These are phyloP conservation scores for Homalodisca vitripennis DNA, from an alignment of 1,140 invertebrate genomes.

Conservation along the genomic window DNA sequence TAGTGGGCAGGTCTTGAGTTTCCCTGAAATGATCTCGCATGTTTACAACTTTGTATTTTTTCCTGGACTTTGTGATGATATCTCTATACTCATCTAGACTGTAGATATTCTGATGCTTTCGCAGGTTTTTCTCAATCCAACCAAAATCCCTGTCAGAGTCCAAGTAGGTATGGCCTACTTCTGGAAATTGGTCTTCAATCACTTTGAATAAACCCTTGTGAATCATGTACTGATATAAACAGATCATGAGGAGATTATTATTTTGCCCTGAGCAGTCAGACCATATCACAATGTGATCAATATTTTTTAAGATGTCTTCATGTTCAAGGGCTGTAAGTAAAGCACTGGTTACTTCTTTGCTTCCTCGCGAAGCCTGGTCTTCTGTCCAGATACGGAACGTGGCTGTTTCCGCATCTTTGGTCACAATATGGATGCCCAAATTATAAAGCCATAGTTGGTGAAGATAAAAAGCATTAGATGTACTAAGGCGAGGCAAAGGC, in stretches of 20 bases:
- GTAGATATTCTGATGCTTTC: too few species aligned
- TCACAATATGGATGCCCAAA: conserved; percentile 15
- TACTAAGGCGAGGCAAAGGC: conserved; percentile 18
- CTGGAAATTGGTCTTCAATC: conserved; percentile 23
- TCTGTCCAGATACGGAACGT: too few species aligned
- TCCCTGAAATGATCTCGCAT: too few species aligned
- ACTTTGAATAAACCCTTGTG: conserved; percentile 24
- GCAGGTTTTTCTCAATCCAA: conserved; percentile 25
- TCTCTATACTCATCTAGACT: too few species aligned
- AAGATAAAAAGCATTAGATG: conserved; percentile 17
- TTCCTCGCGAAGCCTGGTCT: too few species aligned
- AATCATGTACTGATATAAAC: conserved; percentile 26
- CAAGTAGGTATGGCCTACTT: conserved; percentile 24
- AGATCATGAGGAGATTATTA: conserved; percentile 23
- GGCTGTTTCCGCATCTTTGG: not conserved
- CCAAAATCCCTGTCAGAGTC: conserved; percentile 26
- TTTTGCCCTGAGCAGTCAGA: conserved; percentile 29
- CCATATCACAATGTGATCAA: not conserved
- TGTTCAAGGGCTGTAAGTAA: too few species aligned
- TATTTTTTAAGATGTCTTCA: not conserved
- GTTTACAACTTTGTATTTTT: not conserved
- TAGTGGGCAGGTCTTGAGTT: too few species aligned
- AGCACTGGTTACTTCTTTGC: not conserved
- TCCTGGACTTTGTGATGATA: not conserved
- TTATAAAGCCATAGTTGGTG: conserved; percentile 20